These are phyloP conservation scores for Rotaria socialis DNA, from an alignment of 2,888 invertebrate genomes.

Conservation along the genomic window DNA sequence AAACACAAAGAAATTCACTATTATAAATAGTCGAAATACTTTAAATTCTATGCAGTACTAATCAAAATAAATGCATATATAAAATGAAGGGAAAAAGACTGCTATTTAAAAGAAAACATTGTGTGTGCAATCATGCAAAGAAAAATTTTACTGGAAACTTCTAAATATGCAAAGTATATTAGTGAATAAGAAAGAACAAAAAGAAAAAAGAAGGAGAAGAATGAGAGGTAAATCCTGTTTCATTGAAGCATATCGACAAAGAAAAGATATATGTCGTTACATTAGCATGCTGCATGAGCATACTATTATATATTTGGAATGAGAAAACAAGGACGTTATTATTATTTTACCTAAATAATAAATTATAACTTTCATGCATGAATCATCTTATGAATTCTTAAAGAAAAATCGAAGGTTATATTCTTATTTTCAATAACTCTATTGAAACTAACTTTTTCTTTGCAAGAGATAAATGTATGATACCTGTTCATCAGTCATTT, in stretches of 20 bases:
- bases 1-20: too few species aligned
- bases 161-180: not conserved
- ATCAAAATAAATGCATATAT: too few species aligned
- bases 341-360: not conserved
- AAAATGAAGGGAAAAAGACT: not conserved
- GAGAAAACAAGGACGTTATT: not conserved
- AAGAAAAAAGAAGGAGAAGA: not conserved
- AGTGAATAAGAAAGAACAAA: not conserved
- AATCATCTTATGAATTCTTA: not conserved
- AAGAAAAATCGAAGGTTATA: not conserved
- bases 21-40: too few species aligned
- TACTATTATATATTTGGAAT: not conserved
- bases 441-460: not conserved
- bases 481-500: conserved; percentile 28
- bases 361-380: not conserved
- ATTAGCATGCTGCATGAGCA: not conserved
- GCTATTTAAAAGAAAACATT: not conserved
- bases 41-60: too few species aligned
- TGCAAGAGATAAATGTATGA: too few species aligned
- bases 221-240: not conserved
- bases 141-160: not conserved
- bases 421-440: not conserved
- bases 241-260: not conserved
- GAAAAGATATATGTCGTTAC: not conserved
- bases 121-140: not conserved